These are phyloP conservation scores for Euproctis similis DNA, from an alignment of 2,888 invertebrate species.

Conservation along the genomic window DNA sequence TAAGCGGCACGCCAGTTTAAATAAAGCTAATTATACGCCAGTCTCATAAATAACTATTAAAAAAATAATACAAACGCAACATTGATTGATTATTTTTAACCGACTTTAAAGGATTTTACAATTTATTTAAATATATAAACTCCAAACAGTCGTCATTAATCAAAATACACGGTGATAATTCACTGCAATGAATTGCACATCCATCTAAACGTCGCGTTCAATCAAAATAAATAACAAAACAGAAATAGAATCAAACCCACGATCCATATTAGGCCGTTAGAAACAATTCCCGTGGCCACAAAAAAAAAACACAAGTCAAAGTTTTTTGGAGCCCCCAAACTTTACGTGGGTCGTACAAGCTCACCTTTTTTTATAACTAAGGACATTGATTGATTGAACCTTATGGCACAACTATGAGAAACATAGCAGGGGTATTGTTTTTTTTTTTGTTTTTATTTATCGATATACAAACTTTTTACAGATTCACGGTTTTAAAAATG, in stretches of 20 bases:
- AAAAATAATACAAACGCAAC: too few species aligned
- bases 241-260: slow-evolving; percentile 41
- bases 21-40: too few species aligned
- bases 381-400: slow-evolving; percentile 74
- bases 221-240: slow-evolving; percentile 21
- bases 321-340: slow-evolving; percentile 55
- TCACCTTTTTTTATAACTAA: slow-evolving; percentile 62
- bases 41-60: too few species aligned
- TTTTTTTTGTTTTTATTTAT: too few species aligned
- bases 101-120: too few species aligned
- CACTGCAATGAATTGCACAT: not conserved
- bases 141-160: too few species aligned
- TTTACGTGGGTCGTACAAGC: slow-evolving; percentile 68
- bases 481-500: slow-evolving; percentile 33
- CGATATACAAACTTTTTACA: slow-evolving; percentile 32
- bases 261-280: slow-evolving; percentile 47
- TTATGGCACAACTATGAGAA: slow-evolving; percentile 66
- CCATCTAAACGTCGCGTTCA: slow-evolving; percentile 7
- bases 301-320: slow-evolving; percentile 55
- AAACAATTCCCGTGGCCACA: slow-evolving; percentile 51
- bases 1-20: too few species aligned
- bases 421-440: slow-evolving; percentile 59
- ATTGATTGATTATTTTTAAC: too few species aligned
- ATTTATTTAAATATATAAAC: too few species aligned
- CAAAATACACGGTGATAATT: too few species aligned